Conservation (phyloP, 2,888 invertebrate genomes). For the Spatulosminthurus flaviceps region DNA sequence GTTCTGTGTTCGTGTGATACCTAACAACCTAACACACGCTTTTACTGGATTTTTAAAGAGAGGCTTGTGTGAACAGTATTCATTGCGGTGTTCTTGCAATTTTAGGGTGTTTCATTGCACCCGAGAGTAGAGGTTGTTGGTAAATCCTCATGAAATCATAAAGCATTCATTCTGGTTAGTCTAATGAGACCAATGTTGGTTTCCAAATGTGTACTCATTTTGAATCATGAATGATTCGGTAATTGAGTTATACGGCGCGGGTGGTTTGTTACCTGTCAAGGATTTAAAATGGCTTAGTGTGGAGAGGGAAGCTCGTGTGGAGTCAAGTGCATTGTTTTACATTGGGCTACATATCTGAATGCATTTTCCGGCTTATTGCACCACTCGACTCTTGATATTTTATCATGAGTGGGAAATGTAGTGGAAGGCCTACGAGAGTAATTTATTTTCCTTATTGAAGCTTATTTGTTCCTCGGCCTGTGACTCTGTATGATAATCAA, state of each 20-base stretch:
- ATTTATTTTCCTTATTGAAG: conserved; percentile 44
- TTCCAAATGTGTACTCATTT: conserved; percentile 50
- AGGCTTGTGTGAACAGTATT: neutral
- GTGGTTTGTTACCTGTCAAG: conserved; percentile 26
- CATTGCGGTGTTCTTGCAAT: neutral
- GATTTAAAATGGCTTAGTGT: conserved; percentile 27
- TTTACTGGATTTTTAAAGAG: too few species aligned
- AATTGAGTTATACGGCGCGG: conserved; percentile 49
- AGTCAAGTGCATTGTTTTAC: neutral
- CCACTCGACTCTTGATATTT: conserved; percentile 38
- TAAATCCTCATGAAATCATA: conserved; percentile 28
- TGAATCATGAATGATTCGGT: conserved; percentile 48
- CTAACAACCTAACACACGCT: too few species aligned
- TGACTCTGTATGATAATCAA: neutral
- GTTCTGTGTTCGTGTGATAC: too few species aligned
- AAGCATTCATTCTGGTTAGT: conserved; percentile 46
- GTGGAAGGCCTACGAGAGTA: conserved; percentile 35
- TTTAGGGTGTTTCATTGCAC: neutral
- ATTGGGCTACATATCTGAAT: too few species aligned
- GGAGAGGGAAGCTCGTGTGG: neutral
- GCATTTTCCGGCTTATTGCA: too few species aligned
- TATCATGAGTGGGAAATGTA: neutral
- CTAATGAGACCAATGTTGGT: conserved; percentile 45
- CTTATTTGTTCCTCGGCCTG: neutral
- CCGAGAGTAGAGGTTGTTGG: neutral